phyloP scores from a whole-genome alignment of 2,797 vertebrate genomes.

The Heterohyrax brucei region DNA sequence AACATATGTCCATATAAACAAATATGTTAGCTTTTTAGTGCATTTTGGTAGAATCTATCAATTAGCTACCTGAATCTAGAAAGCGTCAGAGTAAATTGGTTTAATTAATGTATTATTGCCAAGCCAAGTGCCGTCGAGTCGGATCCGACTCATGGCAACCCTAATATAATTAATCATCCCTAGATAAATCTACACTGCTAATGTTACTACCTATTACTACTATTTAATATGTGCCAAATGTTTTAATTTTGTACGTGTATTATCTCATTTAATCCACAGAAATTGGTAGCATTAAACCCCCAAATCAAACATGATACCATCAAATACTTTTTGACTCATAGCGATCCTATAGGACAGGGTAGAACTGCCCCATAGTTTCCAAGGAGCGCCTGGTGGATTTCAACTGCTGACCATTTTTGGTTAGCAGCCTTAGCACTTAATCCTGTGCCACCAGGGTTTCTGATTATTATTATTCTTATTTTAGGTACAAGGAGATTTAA shows the following conservation, averaged over 20 bases:
- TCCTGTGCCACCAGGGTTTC: too few species aligned
- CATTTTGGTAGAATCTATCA: not conserved
- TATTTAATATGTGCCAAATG: constrained; percentile 20
- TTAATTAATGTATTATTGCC: constrained; percentile 62
- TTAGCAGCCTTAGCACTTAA: too few species aligned
- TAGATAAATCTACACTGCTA: constrained; percentile 28
- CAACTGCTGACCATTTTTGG: too few species aligned
- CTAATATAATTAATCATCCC: not conserved
- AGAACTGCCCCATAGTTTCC: too few species aligned
- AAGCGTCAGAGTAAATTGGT: constrained; percentile 48
- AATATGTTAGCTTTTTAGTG: constrained; percentile 50
- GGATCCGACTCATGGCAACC: too few species aligned
- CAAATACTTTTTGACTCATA: too few species aligned
- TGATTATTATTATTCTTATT: not conserved
- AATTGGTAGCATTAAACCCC: not conserved
- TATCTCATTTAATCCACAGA: constrained; percentile 48
- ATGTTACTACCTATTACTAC: not conserved
- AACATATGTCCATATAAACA: constrained; percentile 11
- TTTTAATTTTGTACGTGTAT: constrained; percentile 33
- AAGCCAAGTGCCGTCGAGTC: too few species aligned
- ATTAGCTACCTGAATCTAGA: constrained; percentile 43
- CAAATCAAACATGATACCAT: too few species aligned
- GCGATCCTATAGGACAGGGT: too few species aligned
- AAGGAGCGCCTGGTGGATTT: too few species aligned
- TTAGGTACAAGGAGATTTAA: constrained; percentile 35